phyloP scores from a whole-genome alignment of 2,797 vertebrate genomes.

The Alosa sapidissima region DNA sequence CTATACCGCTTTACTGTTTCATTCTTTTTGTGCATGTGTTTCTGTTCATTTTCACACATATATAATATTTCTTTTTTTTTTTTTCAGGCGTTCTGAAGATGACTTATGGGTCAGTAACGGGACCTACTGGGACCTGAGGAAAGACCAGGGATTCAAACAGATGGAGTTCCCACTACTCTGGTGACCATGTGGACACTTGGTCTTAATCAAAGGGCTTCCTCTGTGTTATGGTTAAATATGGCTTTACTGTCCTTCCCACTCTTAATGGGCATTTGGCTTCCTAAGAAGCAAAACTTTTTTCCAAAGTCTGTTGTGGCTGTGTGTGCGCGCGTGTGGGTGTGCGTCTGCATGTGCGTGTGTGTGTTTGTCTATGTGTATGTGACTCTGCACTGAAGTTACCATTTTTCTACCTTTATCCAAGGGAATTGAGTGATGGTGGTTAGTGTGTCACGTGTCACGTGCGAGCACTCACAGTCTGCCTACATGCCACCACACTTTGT shows the following conservation, averaged over 20 bases:
- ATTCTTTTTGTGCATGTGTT: constrained; percentile 67
- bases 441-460: not conserved
- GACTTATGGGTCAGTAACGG: constrained; percentile 91
- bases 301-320: not conserved
- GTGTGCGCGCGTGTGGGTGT: not conserved
- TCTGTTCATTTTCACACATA: not conserved
- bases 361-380: constrained; percentile 2
- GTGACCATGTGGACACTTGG: constrained; percentile 71
- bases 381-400: not conserved
- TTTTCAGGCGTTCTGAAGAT: constrained; percentile 80
- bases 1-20: too few relatives aligned
- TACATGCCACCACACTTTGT: not conserved
- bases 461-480: not conserved
- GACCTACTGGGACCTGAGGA: constrained; percentile 87
- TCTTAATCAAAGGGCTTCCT: not conserved
- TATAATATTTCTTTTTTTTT: constrained; percentile 21
- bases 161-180: constrained; percentile 88
- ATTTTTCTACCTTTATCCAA: not conserved
- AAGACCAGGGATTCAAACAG: constrained; percentile 86
- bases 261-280: not conserved
- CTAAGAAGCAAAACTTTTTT: not conserved
- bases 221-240: not conserved
- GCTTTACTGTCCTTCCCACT: not conserved
- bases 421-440: not conserved
- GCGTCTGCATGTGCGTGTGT: not conserved